A percentile compares a stretch with the other conserved stretches of the same genome.
Evolutionary conservation across 92 coral and sea anemone genomes (phyloP).

Genomic region (Paragorgia papillata): DNA sequence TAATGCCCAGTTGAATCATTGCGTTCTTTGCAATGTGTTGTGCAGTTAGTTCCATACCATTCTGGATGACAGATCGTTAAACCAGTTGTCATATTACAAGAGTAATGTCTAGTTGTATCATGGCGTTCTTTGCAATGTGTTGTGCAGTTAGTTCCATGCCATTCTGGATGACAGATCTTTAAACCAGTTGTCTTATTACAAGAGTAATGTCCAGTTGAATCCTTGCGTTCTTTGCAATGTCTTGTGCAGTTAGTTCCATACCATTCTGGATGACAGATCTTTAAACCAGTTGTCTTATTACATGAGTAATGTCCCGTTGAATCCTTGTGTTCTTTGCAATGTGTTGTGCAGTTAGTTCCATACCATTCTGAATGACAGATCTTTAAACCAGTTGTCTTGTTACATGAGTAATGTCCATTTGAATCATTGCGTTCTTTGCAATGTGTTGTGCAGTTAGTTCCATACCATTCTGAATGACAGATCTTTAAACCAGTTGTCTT

Average conservation of each 20-base stretch:
- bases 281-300: slow-evolving; percentile 49
- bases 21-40: slow-evolving; percentile 50
- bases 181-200: slow-evolving; percentile 39
- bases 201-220: slow-evolving; percentile 32
- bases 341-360: slow-evolving; percentile 6
- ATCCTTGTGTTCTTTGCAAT: slow-evolving; percentile 41
- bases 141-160: slow-evolving; percentile 72
- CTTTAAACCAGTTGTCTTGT: too few relatives aligned
- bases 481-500: too few relatives aligned
- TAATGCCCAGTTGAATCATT: too few relatives aligned
- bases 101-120: too few relatives aligned
- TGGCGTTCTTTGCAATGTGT: slow-evolving; percentile 49
- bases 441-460: too few relatives aligned
- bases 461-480: too few relatives aligned
- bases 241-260: slow-evolving; percentile 49
- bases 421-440: too few relatives aligned
- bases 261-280: slow-evolving; percentile 57
- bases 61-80: too few relatives aligned
- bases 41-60: slow-evolving; percentile 46
- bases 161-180: slow-evolving; percentile 48
- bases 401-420: too few relatives aligned
- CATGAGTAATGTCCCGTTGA: slow-evolving; percentile 60
- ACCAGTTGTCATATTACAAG: too few relatives aligned
- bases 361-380: too few relatives aligned
- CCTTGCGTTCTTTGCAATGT: slow-evolving; percentile 42